Evolutionary conservation across 2,888 invertebrate species (phyloP).

Genomic region (Cantharis lateralis): DNA sequence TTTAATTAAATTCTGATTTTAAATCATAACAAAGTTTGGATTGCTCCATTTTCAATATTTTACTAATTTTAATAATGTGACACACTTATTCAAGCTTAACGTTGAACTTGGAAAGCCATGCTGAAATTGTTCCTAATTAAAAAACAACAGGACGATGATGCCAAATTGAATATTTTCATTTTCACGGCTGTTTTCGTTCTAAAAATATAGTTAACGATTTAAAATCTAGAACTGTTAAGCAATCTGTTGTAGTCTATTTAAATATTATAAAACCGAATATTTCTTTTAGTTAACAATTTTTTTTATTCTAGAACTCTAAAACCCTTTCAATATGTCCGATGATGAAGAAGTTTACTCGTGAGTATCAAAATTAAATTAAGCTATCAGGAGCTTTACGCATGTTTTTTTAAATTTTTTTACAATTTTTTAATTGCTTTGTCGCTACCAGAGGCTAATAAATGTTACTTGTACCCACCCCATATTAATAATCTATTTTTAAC

Average conservation of each 20-base stretch:
- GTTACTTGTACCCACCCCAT: conserved; percentile 3
- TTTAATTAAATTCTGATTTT: background rate
- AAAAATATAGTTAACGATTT: conserved; percentile 9
- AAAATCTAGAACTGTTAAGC: conserved; percentile 9
- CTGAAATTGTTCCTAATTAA: background rate
- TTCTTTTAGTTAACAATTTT: background rate
- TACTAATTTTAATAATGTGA: background rate
- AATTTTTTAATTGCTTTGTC: conserved; percentile 38
- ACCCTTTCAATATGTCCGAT: conserved; percentile 85
- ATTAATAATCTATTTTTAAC: conserved; percentile 11
- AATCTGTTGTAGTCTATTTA: conserved; percentile 6
- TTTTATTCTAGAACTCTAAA: conserved; percentile 61
- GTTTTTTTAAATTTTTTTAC: conserved; percentile 16
- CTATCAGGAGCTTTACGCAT: conserved; percentile 25
- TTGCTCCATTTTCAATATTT: background rate
- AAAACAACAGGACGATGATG: background rate
- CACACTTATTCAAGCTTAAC: background rate
- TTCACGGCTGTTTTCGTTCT: conserved; percentile 1
- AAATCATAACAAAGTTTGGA: background rate
- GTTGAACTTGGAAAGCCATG: background rate
- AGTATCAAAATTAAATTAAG: conserved; percentile 60
- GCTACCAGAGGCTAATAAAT: conserved; percentile 37
- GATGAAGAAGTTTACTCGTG: conserved; percentile 93
- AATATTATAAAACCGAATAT: background rate
- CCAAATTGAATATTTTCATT: background rate